Conservation (phyloP, 2,888 invertebrate species). For the Nezara viridula region DNA sequence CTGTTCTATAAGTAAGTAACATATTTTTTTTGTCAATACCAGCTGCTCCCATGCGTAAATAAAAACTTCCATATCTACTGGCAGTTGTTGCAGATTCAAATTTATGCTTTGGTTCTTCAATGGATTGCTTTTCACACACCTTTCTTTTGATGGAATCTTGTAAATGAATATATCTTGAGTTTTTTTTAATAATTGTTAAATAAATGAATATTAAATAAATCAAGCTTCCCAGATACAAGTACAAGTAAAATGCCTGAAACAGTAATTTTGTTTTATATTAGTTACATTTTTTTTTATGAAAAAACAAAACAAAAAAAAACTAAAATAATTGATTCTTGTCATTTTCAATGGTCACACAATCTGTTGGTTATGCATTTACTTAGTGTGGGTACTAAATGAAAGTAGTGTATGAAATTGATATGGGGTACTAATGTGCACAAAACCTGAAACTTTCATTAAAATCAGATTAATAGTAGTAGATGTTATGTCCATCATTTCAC, state of each 20-base stretch:
- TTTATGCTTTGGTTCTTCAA: constrained; percentile 43
- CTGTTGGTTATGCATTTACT: too few relatives aligned
- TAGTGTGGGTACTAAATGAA: too few relatives aligned
- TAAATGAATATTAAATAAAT: constrained; percentile 60
- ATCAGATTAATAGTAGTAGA: too few relatives aligned
- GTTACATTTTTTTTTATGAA: background rate
- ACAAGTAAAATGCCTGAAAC: constrained; percentile 62
- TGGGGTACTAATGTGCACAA: too few relatives aligned
- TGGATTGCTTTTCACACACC: background rate
- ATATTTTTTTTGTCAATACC: constrained; percentile 71
- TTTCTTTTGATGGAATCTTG: constrained; percentile 10
- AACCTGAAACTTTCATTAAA: too few relatives aligned
- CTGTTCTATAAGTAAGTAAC: background rate
- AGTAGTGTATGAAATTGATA: too few relatives aligned
- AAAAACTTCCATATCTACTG: constrained; percentile 83
- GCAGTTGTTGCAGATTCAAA: background rate
- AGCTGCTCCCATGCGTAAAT: constrained; percentile 86
- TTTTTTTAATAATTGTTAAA: constrained; percentile 59
- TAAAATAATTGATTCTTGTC: background rate
- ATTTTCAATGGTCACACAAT: too few relatives aligned
- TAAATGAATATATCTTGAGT: constrained; percentile 11
- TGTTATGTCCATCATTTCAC: too few relatives aligned
- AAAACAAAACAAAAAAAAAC: background rate
- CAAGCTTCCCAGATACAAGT: constrained; percentile 61
- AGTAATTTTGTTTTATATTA: background rate